Conservation (phyloP, 2,888 invertebrate genomes). For the Desoria tigrina region DNA sequence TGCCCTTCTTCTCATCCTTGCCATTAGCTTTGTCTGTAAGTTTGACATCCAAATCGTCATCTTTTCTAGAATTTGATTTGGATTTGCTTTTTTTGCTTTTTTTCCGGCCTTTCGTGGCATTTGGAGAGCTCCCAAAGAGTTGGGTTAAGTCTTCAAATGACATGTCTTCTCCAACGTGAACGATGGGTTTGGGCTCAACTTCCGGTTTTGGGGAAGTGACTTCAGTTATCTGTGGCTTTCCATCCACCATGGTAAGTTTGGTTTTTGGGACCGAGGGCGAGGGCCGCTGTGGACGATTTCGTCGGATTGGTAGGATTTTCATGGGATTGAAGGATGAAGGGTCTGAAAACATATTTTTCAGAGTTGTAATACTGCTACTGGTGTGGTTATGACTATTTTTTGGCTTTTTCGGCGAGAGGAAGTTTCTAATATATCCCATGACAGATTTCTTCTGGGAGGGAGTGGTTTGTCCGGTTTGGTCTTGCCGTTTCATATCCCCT, state of each 20-base stretch:
- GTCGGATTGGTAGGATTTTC: constrained; percentile 9
- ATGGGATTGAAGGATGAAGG: constrained; percentile 11
- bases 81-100: constrained; percentile 30
- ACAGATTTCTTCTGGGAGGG: neutral
- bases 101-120: neutral
- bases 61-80: constrained; percentile 19
- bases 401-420: constrained; percentile 18
- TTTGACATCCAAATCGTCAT: neutral
- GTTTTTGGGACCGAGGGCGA: no score
- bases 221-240: constrained; percentile 34
- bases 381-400: constrained; percentile 15
- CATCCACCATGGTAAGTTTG: constrained; percentile 28
- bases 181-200: constrained; percentile 20
- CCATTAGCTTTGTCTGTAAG: neutral
- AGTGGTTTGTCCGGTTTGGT: neutral
- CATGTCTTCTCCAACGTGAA: constrained; percentile 48
- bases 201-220: neutral
- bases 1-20: neutral
- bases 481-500: no score
- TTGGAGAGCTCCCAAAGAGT: constrained; percentile 15
- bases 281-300: constrained; percentile 16
- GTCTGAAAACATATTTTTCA: constrained; percentile 2
- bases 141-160: constrained; percentile 41
- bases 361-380: neutral
- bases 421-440: constrained; percentile 17